Conservation (phyloP, 1,140 invertebrate species). For the Heterodera schachtii region DNA sequence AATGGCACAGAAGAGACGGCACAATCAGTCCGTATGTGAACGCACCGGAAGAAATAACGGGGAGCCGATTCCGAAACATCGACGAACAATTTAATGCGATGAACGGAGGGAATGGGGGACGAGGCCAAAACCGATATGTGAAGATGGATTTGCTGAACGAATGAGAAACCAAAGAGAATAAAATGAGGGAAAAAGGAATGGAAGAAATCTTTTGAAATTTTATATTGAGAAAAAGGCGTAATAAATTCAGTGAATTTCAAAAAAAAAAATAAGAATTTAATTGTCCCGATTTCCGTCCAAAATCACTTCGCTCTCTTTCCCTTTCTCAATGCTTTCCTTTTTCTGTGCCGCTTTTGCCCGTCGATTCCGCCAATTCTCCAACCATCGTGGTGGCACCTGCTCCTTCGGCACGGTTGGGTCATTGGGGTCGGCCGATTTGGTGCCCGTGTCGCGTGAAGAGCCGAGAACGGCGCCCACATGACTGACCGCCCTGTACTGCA, state of each 20-base stretch:
- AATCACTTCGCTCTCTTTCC: neutral
- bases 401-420: conserved; percentile 9
- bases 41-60: conserved; percentile 38
- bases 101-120: conserved; percentile 34
- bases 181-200: too few relatives aligned
- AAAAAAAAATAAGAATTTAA: too few relatives aligned
- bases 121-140: conserved; percentile 39
- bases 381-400: conserved; percentile 24
- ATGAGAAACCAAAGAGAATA: conserved; percentile 13
- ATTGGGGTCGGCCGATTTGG: neutral
- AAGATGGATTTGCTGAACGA: conserved; percentile 41
- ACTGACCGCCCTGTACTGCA: conserved; percentile 54
- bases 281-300: neutral
- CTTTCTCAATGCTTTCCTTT: neutral
- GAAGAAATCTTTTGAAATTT: too few relatives aligned
- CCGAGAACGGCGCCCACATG: conserved; percentile 75
- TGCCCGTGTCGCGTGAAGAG: conserved; percentile 66
- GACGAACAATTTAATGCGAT: conserved; percentile 29
- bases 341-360: conserved; percentile 4
- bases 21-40: conserved; percentile 14
- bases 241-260: neutral
- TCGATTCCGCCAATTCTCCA: conserved; percentile 20
- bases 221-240: too few relatives aligned
- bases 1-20: neutral
- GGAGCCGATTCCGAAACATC: conserved; percentile 33